Percentiles rank a stretch among this genome's conserved stretches.
Evolutionary conservation across 2,888 invertebrate species (phyloP).

Genomic region (Yponomeuta sedellus): DNA sequence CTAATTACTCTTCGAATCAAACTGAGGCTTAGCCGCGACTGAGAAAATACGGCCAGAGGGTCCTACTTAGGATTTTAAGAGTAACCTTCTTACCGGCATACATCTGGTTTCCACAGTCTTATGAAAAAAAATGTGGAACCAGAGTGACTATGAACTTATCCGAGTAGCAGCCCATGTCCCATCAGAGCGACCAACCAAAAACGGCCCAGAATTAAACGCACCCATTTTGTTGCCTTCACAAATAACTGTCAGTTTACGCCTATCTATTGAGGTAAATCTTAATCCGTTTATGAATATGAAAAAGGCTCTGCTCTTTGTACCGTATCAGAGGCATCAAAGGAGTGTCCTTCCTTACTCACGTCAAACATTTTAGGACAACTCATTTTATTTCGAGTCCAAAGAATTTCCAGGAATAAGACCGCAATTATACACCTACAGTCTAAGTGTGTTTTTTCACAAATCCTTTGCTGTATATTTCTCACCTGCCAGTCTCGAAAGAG

Average conservation of each 20-base stretch:
- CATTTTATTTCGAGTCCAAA: neutral
- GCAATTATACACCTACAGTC: neutral
- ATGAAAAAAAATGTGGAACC: no score
- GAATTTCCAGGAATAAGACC: neutral
- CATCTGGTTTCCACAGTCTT: neutral
- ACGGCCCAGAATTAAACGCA: conserved; percentile 33
- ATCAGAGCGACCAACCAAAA: neutral
- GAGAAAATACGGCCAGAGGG: neutral
- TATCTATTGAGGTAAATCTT: conserved; percentile 37
- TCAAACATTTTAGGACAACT: conserved; percentile 3
- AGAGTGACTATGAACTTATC: neutral
- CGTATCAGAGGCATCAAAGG: conserved; percentile 7
- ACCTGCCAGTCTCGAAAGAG: neutral
- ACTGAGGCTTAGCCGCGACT: conserved; percentile 18
- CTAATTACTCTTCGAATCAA: conserved; percentile 57
- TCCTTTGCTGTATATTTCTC: neutral
- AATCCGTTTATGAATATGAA: conserved; percentile 38
- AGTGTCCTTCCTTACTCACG: neutral
- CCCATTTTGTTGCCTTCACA: conserved; percentile 32
- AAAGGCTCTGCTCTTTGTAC: neutral
- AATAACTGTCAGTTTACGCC: conserved; percentile 41
- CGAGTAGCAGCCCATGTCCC: conserved; percentile 1
- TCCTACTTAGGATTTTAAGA: neutral
- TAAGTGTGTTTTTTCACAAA: neutral
- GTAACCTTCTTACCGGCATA: neutral